A percentile compares a stretch with the other conserved stretches of the same genome.
phyloP scores from a whole-genome alignment of 2,797 vertebrate species.

The Molossus alvarezi region DNA sequence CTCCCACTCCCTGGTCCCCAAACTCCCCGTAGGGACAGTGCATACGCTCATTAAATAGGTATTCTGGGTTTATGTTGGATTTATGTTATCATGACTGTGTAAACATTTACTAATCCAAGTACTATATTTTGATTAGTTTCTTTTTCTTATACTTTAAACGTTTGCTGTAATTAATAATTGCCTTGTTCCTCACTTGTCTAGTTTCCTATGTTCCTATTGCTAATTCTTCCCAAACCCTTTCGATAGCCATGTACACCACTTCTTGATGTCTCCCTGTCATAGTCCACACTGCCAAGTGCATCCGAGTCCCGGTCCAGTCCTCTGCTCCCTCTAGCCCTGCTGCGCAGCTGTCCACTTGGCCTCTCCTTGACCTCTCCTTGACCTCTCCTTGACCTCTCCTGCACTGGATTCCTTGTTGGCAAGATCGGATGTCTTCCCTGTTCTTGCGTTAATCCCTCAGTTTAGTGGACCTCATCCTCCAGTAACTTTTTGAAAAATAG shows the following conservation, averaged over 20 bases:
- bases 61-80: neutral
- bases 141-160: neutral
- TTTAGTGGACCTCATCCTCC: neutral
- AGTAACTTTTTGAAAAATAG: neutral
- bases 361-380: neutral
- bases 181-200: neutral
- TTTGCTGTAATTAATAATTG: conserved; percentile 3
- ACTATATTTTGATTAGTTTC: neutral
- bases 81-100: neutral
- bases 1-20: neutral
- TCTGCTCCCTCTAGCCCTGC: neutral
- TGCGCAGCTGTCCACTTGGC: neutral
- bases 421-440: neutral
- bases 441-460: neutral
- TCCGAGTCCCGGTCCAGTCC: accelerated
- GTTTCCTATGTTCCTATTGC: neutral
- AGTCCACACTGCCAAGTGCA: neutral
- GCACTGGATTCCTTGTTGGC: neutral
- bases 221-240: neutral
- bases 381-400: neutral
- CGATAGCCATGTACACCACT: accelerated
- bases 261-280: neutral
- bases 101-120: neutral
- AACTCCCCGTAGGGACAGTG: neutral
- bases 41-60: neutral